Percentiles rank a stretch among this genome's conserved stretches.
Conservation (phyloP, 2,888 invertebrate genomes). For the Lymantria monacha region DNA sequence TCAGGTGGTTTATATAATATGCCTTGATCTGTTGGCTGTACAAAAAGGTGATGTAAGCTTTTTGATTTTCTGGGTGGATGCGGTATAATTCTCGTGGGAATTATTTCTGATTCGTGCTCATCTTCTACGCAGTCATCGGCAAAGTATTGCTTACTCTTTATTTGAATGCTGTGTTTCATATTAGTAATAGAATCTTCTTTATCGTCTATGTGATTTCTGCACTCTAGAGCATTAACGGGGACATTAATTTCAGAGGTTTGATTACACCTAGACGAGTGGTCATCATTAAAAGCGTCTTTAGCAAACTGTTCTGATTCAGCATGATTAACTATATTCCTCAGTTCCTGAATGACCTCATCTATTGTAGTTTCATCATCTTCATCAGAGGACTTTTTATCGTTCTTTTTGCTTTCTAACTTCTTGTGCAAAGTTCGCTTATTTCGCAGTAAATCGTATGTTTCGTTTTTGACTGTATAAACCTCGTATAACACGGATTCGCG, state of each 20-base stretch:
- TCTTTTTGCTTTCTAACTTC: constrained; percentile 61
- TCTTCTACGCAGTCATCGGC: constrained; percentile 73
- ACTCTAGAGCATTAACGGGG: constrained; percentile 56
- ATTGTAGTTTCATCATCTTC: constrained; percentile 91
- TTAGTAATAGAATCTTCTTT: constrained; percentile 80
- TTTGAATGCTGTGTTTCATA: constrained; percentile 77
- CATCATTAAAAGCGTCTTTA: constrained; percentile 58
- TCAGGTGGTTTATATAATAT: constrained; percentile 78
- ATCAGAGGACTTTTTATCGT: constrained; percentile 72
- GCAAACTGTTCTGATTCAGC: constrained; percentile 87
- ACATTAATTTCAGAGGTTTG: constrained; percentile 70
- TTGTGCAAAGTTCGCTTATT: constrained; percentile 69
- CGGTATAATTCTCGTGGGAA: constrained; percentile 89
- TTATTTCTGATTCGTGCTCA: constrained; percentile 85
- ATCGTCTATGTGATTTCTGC: constrained; percentile 56
- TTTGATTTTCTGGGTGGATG: constrained; percentile 90
- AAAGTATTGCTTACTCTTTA: constrained; percentile 72
- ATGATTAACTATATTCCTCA: constrained; percentile 92
- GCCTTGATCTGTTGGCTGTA: constrained; percentile 83
- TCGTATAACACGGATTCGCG: constrained; percentile 84
- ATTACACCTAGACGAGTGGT: constrained; percentile 63
- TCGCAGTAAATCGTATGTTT: constrained; percentile 76
- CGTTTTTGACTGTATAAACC: constrained; percentile 82
- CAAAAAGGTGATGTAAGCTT: constrained; percentile 86
- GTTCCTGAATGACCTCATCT: constrained; percentile 93